Percentiles rank a stretch among this genome's conserved stretches.
Conservation (phyloP, 2,797 vertebrate genomes). For the Enteromius paludinosus region DNA sequence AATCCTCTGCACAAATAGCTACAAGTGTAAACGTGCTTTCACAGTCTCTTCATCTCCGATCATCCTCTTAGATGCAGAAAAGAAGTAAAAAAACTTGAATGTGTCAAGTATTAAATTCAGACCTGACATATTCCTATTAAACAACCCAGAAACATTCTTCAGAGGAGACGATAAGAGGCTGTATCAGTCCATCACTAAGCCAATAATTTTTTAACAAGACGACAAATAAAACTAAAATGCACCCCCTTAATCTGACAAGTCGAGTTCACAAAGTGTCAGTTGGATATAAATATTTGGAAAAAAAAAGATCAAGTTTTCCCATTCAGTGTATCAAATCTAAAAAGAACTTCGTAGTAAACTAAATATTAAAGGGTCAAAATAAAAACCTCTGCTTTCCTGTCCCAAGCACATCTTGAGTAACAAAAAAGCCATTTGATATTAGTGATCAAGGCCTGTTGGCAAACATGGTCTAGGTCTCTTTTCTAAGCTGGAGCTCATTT, state of each 20-base stretch:
- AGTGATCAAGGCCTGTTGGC: too few relatives aligned
- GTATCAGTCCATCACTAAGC: not conserved
- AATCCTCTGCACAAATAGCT: not conserved
- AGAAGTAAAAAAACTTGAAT: slow-evolving; percentile 60
- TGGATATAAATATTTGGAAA: not conserved
- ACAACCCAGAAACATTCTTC: slow-evolving; percentile 57
- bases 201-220: not conserved
- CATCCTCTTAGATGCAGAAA: not conserved
- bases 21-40: not conserved
- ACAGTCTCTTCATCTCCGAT: not conserved
- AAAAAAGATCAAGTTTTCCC: not conserved
- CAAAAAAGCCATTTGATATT: too few relatives aligned
- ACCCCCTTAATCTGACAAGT: not conserved
- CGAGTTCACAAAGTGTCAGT: not conserved
- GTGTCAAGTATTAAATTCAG: slow-evolving; percentile 46
- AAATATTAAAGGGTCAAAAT: not conserved
- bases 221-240: not conserved
- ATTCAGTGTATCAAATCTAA: not conserved
- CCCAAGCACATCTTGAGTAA: too few relatives aligned
- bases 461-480: too few relatives aligned
- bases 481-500: too few relatives aligned
- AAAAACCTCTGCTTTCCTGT: too few relatives aligned
- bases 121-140: slow-evolving; percentile 67
- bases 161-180: not conserved
- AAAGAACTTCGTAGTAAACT: not conserved